phyloP scores from a whole-genome alignment of 2,888 invertebrate species.

The Cheilosia urbana region DNA sequence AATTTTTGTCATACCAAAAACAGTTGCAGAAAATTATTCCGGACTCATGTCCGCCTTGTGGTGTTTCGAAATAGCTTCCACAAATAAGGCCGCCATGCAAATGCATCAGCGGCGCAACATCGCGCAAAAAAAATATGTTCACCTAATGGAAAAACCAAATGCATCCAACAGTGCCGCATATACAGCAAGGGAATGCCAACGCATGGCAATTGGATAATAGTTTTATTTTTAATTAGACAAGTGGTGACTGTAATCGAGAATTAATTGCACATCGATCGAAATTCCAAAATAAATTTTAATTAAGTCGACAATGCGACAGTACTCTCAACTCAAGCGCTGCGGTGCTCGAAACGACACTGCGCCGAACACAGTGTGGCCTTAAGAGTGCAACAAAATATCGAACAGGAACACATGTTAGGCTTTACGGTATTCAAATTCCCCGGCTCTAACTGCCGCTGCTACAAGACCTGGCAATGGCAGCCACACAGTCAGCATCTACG shows the following conservation, averaged over 20 bases:
- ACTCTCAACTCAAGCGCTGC: conserved; percentile 25
- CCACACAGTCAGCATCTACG: conserved; percentile 15
- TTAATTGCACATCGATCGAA: conserved; percentile 76
- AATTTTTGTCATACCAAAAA: conserved; percentile 66
- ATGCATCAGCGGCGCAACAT: conserved; percentile 32
- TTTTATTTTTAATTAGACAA: conserved; percentile 75
- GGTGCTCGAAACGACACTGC: conserved; percentile 38
- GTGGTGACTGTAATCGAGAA: conserved; percentile 75
- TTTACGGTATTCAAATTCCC: conserved; percentile 70
- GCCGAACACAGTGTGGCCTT: conserved; percentile 63
- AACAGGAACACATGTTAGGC: conserved; percentile 68
- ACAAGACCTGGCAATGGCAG: neutral
- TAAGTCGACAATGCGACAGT: conserved; percentile 70
- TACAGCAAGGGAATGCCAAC: conserved; percentile 35
- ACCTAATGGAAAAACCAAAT: conserved; percentile 63
- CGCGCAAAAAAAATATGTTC: conserved; percentile 57
- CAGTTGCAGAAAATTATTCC: conserved; percentile 65
- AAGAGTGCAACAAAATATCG: conserved; percentile 67
- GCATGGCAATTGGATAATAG: conserved; percentile 54
- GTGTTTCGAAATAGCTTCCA: conserved; percentile 61
- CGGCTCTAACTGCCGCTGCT: conserved; percentile 40
- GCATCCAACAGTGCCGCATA: conserved; percentile 12
- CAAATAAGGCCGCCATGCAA: conserved; percentile 71
- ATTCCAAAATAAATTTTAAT: conserved; percentile 76
- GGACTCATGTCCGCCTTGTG: conserved; percentile 40